phyloP scores from a whole-genome alignment of 2,113 vertebrate species.

The Scomber colias region DNA sequence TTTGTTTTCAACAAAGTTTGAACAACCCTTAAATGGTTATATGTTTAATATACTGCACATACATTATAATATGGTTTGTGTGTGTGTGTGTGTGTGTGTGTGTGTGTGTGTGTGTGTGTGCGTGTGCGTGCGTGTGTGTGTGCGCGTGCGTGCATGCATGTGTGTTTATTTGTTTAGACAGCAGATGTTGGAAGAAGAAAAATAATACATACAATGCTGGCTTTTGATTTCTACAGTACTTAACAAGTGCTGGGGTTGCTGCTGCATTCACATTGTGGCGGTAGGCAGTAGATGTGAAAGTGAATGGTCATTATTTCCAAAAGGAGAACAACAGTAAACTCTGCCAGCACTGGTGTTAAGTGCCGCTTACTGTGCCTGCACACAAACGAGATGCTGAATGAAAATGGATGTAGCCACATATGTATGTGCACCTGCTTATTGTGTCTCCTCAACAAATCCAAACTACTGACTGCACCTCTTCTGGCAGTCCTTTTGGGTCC shows the following conservation, averaged over 20 bases:
- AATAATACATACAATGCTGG: neutral
- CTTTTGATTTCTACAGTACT: slow-evolving; percentile 38
- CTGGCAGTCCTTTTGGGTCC: neutral
- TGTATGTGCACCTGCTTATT: slow-evolving; percentile 9
- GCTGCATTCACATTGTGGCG: slow-evolving; percentile 23
- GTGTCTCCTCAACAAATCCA: neutral
- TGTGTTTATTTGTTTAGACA: neutral
- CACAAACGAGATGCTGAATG: slow-evolving; percentile 31
- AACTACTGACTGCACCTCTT: neutral
- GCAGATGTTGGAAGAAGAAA: neutral
- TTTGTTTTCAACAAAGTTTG: slow-evolving; percentile 28
- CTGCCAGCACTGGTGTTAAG: slow-evolving; percentile 12
- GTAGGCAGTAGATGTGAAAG: neutral
- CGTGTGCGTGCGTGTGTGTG: no score
- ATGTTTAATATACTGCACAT: slow-evolving; percentile 32
- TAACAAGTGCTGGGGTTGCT: neutral
- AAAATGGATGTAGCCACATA: slow-evolving; percentile 32
- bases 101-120: no score
- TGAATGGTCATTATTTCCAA: slow-evolving; percentile 1
- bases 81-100: no score
- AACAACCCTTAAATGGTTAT: slow-evolving; percentile 3
- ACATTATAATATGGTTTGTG: neutral
- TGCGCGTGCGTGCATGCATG: neutral
- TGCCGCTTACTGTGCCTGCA: slow-evolving; percentile 40
- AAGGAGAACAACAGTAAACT: neutral